Base-by-base conservation (phyloP, 2,113 vertebrate species). In the Mirounga angustirostris region DNA sequence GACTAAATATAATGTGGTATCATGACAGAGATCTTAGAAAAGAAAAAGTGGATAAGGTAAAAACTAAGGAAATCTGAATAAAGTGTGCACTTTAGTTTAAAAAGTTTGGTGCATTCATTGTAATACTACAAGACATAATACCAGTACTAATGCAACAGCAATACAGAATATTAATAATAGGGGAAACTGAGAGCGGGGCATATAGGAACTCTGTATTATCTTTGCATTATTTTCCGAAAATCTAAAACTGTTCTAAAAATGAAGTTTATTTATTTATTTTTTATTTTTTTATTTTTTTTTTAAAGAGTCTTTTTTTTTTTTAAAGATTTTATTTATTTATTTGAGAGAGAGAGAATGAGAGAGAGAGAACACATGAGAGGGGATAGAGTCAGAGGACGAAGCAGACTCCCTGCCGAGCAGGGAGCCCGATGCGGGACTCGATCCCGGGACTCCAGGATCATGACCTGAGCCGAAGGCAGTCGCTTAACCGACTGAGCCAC, bases 211-310 rank as follows among this genome's bases (percentile, higher is more conserved):
- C 16, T 63, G 15, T 85, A 54, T 3, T n/a, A 22, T 56, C 43
- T 73, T 73, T 63, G 21, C 10, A 58, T 36, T 85, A 19, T 56
- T 92, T 87, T 94, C 84, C 58, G 16, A 59, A 86, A 89, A n/a
- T 79, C 40, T 83, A 15, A 61, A 73, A 83, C 65, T 82, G 14
- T 91, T 81, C 14, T 65, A 73, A 92, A 87, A 96, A 61, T 83
- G 12, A 94, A 43, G 12, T 82, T 71, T n/a, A 16, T 40, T 87
- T 43, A 43, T 22, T 26, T 92, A 69, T 56, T 59, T 14, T 69
- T n/a, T 67, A 67, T n/a, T 67, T n/a, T n/a, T 67, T 67, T 67
- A 30, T 61, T 26, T 36, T 36, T 36, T 36, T 1, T 40, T 40
- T 40, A 40, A 40, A 40, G 40, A 40, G 40, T 40, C 40, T 40